Evolutionary conservation across 2,797 vertebrate species (phyloP), one percentile per base, ranked within the genome.

Genomic region (Falco novaeseelandiae): DNA sequence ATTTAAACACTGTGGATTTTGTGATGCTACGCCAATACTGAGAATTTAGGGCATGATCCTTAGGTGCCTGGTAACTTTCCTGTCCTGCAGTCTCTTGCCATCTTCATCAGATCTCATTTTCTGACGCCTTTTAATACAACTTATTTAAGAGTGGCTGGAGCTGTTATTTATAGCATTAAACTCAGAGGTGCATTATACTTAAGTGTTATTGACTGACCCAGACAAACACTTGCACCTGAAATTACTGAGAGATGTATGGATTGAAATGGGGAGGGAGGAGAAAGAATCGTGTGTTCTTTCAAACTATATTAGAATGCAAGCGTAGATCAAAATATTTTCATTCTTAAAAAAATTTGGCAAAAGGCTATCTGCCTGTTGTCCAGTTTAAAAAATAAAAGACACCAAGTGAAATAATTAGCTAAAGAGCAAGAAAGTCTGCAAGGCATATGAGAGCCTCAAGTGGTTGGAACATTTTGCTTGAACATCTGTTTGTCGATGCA

Each of bases 401-500:
- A 96, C 32, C 62, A 85, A 87, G 83, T 96, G 91, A 97, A 98
- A 98, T 96, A 97, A 97, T 96, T 94, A 95, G 89, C 89, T 96
- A 93, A 96, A 97, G 96, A 97, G 84, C 78, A 90, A 58, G 91
- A 96, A 89, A 97, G 87, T 96, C 95, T 95, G 71, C 26, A 36
- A 97, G 96, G 96, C 95, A 87, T 95, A 95, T 95, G 92, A 97
- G 95, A 97, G 96, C 92, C 96, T 98, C 94, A 92, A 93, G 69
- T 95, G 95, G 95, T 93, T 96, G 97, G 97, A 96, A 97, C 96
- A 96, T 96, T 98, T 97, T 97, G 91, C 95, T 97, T 96, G 97
- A 98, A 97, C 97, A 96, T 98, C 97, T 98, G 97, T 97, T 97
- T 97, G 97, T 97, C 94, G 87, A 97, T 98, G 93, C 72, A 78